Conservation (phyloP, 2,888 invertebrate genomes). For the Coremacera marginata region DNA sequence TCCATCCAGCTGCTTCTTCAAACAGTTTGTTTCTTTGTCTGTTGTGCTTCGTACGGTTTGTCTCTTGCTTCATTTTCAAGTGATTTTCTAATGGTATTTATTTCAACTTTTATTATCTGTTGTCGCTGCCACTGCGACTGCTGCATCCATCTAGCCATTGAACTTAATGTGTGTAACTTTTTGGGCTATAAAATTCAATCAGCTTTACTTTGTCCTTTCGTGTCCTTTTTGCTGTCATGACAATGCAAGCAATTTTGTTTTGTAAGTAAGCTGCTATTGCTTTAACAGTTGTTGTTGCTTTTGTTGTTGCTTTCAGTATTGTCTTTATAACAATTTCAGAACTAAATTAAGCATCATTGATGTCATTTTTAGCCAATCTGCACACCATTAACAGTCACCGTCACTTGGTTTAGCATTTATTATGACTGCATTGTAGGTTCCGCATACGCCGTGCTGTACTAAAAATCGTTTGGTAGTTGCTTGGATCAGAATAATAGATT, state of each 20-base stretch:
- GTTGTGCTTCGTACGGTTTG: neutral
- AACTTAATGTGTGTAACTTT: neutral
- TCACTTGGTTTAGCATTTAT: neutral
- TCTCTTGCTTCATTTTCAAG: constrained; percentile 25
- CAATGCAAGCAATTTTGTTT: constrained; percentile 9
- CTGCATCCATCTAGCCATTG: neutral
- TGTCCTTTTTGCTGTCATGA: constrained; percentile 25
- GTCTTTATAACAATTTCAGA: constrained; percentile 23
- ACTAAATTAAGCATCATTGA: constrained; percentile 36
- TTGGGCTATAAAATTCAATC: constrained; percentile 31
- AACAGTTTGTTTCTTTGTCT: neutral
- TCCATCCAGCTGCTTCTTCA: constrained; percentile 7
- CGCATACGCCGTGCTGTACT: constrained; percentile 19
- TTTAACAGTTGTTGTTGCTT: neutral
- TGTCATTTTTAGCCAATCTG: constrained; percentile 33
- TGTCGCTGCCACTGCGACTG: neutral
- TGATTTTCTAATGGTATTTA: constrained; percentile 19
- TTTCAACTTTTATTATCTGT: constrained; percentile 30
- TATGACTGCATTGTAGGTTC: neutral
- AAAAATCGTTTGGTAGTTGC: neutral
- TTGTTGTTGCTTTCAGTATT: neutral
- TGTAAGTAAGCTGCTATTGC: neutral
- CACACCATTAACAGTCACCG: constrained; percentile 18
- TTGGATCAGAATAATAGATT: too few relatives aligned
- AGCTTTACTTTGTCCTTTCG: constrained; percentile 28